A percentile compares a stretch with the other conserved stretches of the same genome.
Conservation (phyloP, 2,797 vertebrate species). For the Xiphorhynchus erythropygius region DNA sequence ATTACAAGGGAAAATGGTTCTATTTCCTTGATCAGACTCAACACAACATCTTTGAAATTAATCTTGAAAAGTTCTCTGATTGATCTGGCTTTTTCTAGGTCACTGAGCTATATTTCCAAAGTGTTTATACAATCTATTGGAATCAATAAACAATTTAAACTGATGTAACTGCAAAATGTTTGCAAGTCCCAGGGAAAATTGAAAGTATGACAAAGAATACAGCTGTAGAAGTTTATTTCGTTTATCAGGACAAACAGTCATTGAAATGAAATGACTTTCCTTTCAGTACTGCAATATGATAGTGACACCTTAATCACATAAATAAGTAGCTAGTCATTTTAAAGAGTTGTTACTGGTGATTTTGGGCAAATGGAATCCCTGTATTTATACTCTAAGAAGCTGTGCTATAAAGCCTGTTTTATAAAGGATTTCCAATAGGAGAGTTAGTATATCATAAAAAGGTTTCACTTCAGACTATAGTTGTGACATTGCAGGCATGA, state of each 20-base stretch:
- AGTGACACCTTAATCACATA: conserved; percentile 52
- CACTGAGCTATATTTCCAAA: conserved; percentile 74
- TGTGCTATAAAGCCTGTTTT: conserved; percentile 25
- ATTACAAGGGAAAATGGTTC: conserved; percentile 63
- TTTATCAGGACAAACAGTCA: conserved; percentile 66
- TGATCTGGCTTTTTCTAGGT: conserved; percentile 74
- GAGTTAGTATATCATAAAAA: conserved; percentile 11
- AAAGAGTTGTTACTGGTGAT: neutral
- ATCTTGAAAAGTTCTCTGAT: conserved; percentile 71
- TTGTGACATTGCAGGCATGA: conserved; percentile 31
- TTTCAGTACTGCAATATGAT: conserved; percentile 41
- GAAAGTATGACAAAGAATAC: conserved; percentile 71
- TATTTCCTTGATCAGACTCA: conserved; percentile 53
- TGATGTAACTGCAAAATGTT: conserved; percentile 80
- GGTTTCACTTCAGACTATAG: conserved; percentile 50
- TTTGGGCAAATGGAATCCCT: conserved; percentile 30
- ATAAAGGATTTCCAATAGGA: conserved; percentile 22
- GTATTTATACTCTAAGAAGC: conserved; percentile 55
- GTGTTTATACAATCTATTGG: conserved; percentile 87
- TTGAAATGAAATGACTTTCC: conserved; percentile 66
- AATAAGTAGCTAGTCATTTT: conserved; percentile 54
- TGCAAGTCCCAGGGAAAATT: conserved; percentile 69
- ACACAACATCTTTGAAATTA: conserved; percentile 73
- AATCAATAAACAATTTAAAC: conserved; percentile 95
- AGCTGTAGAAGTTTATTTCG: conserved; percentile 62